These are phyloP conservation scores for Pasiphila rectangulata DNA, from an alignment of 2,888 invertebrate genomes.

Conservation along the genomic window DNA sequence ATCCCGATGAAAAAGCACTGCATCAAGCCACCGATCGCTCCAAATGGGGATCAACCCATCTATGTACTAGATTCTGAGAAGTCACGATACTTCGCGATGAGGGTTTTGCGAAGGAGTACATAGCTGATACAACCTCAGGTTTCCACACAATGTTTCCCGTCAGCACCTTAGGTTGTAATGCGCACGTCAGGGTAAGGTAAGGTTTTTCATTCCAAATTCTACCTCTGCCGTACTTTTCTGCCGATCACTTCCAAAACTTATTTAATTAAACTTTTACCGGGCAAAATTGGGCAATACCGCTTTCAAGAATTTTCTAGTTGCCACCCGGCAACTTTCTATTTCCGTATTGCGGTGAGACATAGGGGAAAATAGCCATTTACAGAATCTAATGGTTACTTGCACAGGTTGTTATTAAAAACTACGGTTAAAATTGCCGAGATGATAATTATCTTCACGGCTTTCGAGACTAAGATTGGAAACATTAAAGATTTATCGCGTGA, in stretches of 20 bases:
- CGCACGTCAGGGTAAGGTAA: background rate
- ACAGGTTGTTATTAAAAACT: constrained; percentile 11
- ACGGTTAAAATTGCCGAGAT: constrained; percentile 4
- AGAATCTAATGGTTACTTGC: constrained; percentile 7
- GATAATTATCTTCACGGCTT: background rate
- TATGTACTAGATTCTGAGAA: no score
- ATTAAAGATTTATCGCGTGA: background rate
- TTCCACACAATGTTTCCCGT: no score
- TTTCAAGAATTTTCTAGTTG: constrained; percentile 42
- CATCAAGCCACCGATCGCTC: no score
- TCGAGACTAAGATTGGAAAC: background rate
- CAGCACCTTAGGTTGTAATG: no score
- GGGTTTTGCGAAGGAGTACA: no score
- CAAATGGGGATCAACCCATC: no score
- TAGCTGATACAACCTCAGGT: no score
- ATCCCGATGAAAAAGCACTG: no score
- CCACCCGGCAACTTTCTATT: constrained; percentile 45
- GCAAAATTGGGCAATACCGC: constrained; percentile 36
- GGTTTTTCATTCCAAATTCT: background rate
- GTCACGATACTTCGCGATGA: no score
- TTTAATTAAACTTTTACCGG: constrained; percentile 41
- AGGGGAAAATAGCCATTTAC: constrained; percentile 13
- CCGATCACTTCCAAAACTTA: constrained; percentile 32
- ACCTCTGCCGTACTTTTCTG: background rate
- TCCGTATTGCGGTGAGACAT: constrained; percentile 29